Conservation (phyloP, 2,113 vertebrate species). For the Acanthochromis polyacanthus region DNA sequence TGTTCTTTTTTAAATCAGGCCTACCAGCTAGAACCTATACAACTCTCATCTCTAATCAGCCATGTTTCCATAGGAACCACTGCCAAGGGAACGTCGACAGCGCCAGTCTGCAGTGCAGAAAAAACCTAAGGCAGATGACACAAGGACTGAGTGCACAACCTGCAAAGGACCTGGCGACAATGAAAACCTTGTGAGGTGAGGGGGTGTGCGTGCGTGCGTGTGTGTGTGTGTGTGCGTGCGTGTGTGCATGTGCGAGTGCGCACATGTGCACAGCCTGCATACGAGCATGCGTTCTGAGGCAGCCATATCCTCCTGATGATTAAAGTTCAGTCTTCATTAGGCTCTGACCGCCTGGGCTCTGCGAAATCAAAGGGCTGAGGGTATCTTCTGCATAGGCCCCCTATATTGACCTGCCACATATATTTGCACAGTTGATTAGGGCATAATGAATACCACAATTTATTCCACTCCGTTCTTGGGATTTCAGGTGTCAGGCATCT, state of each 20-base stretch:
- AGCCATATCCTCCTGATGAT: conserved; percentile 77
- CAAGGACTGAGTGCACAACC: conserved; percentile 93
- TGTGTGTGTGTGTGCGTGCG: conserved; percentile 33
- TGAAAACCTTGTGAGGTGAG: conserved; percentile 98
- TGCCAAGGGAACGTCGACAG: conserved; percentile 92
- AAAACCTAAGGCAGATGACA: conserved; percentile 95
- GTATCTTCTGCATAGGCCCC: conserved; percentile 64
- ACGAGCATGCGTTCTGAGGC: conserved; percentile 37
- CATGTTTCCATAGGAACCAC: conserved; percentile 89
- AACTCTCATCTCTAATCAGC: conserved; percentile 65
- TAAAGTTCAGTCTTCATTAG: conserved; percentile 83
- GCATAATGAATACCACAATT: conserved; percentile 81
- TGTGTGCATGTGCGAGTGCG: conserved; percentile 34
- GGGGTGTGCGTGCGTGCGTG: conserved; percentile 11
- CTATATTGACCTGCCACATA: conserved; percentile 82
- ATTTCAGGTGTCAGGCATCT: conserved; percentile 62
- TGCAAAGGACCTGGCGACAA: conserved; percentile 97
- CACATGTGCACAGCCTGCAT: conserved; percentile 6
- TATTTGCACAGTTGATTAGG: conserved; percentile 83
- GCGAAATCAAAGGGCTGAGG: conserved; percentile 50
- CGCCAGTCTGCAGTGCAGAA: conserved; percentile 93
- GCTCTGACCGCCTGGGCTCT: conserved; percentile 62
- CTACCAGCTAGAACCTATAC: conserved; percentile 15
- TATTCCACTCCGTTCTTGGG: conserved; percentile 60
- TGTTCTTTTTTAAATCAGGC: conserved; percentile 2